These are phyloP conservation scores for Brachyrhaphis roseni DNA, from an alignment of 2,797 vertebrate species.

Conservation along the genomic window DNA sequence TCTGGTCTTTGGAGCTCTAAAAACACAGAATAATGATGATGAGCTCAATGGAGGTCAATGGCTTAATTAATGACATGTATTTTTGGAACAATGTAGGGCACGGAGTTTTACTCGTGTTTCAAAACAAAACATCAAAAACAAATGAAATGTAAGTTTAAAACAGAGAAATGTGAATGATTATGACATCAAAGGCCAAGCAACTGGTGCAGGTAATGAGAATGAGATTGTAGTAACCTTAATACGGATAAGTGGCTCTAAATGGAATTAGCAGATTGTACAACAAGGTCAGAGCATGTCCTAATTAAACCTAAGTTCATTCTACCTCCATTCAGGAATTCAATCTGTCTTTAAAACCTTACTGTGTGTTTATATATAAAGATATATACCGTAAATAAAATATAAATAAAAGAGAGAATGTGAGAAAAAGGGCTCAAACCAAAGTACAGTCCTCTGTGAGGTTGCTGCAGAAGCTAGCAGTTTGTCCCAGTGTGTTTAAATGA, in stretches of 20 bases:
- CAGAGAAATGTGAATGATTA: conserved; percentile 9
- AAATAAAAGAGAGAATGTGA: background rate
- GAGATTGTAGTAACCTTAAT: conserved; percentile 50
- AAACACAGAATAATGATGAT: conserved; percentile 66
- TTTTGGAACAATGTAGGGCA: background rate
- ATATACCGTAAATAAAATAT: background rate
- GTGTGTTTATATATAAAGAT: background rate
- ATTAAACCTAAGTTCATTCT: conserved; percentile 28
- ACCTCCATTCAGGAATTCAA: conserved; percentile 35
- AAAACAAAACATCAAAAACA: background rate
- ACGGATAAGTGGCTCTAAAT: conserved; percentile 64
- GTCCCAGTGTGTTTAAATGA: conserved; percentile 31
- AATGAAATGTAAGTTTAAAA: background rate
- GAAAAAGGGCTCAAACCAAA: background rate
- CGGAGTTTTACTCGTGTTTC: background rate
- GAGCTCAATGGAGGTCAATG: conserved; percentile 5
- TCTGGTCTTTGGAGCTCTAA: conserved; percentile 94
- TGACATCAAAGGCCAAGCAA: conserved; percentile 29
- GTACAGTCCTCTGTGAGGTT: conserved; percentile 2
- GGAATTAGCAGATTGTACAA: conserved; percentile 53
- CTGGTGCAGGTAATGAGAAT: conserved; percentile 37
- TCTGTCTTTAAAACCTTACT: conserved; percentile 13
- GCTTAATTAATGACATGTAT: background rate
- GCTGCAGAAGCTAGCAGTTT: conserved; percentile 15
- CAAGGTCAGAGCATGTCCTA: conserved; percentile 52